These are phyloP conservation scores for Drosophila macrothrix DNA, from an alignment of 2,888 invertebrate species.

Conservation along the genomic window DNA sequence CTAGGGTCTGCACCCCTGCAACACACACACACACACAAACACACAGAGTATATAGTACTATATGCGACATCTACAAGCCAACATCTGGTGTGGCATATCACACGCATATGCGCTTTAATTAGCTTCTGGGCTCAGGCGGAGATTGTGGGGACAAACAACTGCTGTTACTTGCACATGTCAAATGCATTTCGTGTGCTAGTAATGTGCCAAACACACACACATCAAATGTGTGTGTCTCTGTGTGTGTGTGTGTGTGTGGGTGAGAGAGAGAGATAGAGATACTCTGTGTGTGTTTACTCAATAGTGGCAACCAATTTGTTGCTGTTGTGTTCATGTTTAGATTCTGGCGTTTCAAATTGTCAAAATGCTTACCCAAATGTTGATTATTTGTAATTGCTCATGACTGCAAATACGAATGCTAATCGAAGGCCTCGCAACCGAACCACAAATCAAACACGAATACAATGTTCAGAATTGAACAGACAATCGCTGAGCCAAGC, in stretches of 20 bases:
- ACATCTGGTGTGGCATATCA: slow-evolving; percentile 78
- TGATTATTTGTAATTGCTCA: slow-evolving; percentile 55
- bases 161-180: slow-evolving; percentile 65
- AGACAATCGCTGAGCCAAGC: slow-evolving; percentile 24
- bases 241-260: not conserved
- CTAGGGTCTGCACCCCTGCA: slow-evolving; percentile 24
- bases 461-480: slow-evolving; percentile 61
- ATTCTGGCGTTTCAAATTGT: slow-evolving; percentile 54
- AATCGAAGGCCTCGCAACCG: slow-evolving; percentile 27
- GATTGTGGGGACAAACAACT: not conserved
- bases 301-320: slow-evolving; percentile 20
- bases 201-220: slow-evolving; percentile 38
- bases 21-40: not conserved
- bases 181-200: slow-evolving; percentile 57
- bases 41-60: not conserved
- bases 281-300: slow-evolving; percentile 52
- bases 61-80: slow-evolving; percentile 50
- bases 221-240: not conserved
- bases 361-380: slow-evolving; percentile 59
- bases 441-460: slow-evolving; percentile 56
- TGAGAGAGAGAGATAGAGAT: not conserved
- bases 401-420: slow-evolving; percentile 39
- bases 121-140: slow-evolving; percentile 47
- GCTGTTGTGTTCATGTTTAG: slow-evolving; percentile 59
- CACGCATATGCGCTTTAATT: slow-evolving; percentile 76